phyloP scores from a whole-genome alignment of 1,140 invertebrate species.

The Drosophila azteca region DNA sequence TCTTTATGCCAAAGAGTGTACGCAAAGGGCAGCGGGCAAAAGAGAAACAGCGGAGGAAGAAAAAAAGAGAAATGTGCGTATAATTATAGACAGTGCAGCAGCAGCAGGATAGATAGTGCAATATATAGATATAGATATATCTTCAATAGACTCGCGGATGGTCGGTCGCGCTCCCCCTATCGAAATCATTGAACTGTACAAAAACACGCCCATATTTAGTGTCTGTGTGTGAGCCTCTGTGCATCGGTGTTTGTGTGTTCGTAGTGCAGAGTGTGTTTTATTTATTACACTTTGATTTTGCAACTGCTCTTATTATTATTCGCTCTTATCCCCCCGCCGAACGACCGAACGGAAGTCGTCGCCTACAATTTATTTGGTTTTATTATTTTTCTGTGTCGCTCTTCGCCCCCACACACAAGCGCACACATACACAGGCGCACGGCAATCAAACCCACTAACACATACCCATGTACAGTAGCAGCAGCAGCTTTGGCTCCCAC shows the following conservation, averaged over 20 bases:
- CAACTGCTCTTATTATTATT: conserved; percentile 66
- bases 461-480: conserved; percentile 32
- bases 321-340: conserved; percentile 54
- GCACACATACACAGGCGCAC: conserved; percentile 12
- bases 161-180: background rate
- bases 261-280: conserved; percentile 37
- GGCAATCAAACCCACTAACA: conserved; percentile 33
- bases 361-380: conserved; percentile 76
- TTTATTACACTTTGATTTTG: conserved; percentile 74
- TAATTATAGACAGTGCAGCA: conserved; percentile 62
- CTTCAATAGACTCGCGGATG: background rate
- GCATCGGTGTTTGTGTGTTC: conserved; percentile 17
- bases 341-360: conserved; percentile 70
- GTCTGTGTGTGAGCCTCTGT: conserved; percentile 43
- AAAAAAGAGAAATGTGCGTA: conserved; percentile 60
- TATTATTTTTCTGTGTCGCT: conserved; percentile 66
- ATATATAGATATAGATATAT: too few species aligned
- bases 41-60: conserved; percentile 29
- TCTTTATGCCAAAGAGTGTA: conserved; percentile 71
- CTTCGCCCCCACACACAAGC: conserved; percentile 26
- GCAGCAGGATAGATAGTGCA: too few species aligned
- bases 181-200: conserved; percentile 71
- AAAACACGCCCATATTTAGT: conserved; percentile 76
- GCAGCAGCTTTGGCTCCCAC: conserved; percentile 44
- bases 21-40: conserved; percentile 48